Evolutionary conservation across 2,797 vertebrate genomes (phyloP), one percentile per base, ranked within the genome.

Genomic region (Myotis daubentonii): DNA sequence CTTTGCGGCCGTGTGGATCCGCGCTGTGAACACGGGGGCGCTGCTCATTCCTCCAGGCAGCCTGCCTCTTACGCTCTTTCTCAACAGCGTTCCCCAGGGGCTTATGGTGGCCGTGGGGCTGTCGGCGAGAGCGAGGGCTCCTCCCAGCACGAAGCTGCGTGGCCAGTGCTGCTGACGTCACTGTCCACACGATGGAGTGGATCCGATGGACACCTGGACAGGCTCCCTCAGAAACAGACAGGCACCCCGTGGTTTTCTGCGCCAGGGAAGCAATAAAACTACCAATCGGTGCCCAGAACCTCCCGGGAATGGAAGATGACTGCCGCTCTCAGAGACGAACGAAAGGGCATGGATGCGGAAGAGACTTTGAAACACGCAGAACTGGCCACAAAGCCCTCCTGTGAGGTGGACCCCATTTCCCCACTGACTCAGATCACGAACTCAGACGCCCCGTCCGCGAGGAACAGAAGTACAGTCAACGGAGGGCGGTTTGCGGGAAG

Each of bases 1-100:
- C n/a, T 9, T 22, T 4, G 0, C 5, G 15, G 65, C 71, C 2
- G 3, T 2, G 8, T 0, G 30, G 62, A 5, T 1, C 0, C 0
- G 47, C 36, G 6, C 25, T 0, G 0, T 0, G n/a, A 60, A 41
- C 2, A 1, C 0, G 8, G 53, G 53, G 5, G 9, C 7, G 1
- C 6, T 0, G 2, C 0, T 28, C 28, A 0, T 9, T 19, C 4
- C 66, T 62, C 41, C 7, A 5, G 20, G 25, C 23, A 1, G 17
- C 12, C 44, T 81, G 6, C 22, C 44, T 6, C 57, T 3, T 4
- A 5, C 30, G 70, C 10, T 70, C 49, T 36, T 51, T 55, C 51
- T 19, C 55, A 17, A 7, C 15, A 8, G 3, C 30, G 2, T 51
- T n/a, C 22, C 7, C 23, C 49, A 0, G 22, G 8, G 1, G 0